Conservation (phyloP, 1,140 invertebrate genomes). For the Drosophila orena region DNA sequence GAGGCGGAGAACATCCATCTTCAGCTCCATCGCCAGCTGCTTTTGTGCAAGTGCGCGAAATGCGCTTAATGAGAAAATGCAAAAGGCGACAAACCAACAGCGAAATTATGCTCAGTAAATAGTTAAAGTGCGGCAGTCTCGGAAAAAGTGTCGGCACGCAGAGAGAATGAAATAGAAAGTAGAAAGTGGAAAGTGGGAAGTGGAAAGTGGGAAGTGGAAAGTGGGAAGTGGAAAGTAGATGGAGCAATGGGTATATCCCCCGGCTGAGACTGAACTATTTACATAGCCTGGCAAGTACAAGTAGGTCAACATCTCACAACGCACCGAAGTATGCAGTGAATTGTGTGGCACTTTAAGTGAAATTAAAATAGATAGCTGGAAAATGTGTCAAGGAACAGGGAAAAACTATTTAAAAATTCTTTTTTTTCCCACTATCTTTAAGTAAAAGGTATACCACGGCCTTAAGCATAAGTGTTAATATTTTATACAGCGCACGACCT, state of each 20-base stretch:
- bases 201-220: background rate
- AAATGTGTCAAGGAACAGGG: conserved; percentile 5
- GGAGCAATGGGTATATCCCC: background rate
- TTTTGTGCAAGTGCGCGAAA: conserved; percentile 63
- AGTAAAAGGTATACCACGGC: no score
- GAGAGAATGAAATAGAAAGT: background rate
- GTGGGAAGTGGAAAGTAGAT: background rate
- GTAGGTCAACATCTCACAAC: conserved; percentile 62
- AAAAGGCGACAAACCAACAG: conserved; percentile 74
- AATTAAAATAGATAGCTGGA: conserved; percentile 57
- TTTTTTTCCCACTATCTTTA: no score
- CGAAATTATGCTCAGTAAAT: conserved; percentile 74
- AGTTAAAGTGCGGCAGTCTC: conserved; percentile 59
- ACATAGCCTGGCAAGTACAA: conserved; percentile 54
- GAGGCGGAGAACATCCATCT: conserved; percentile 61
- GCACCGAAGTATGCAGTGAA: conserved; percentile 74
- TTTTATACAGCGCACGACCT: background rate
- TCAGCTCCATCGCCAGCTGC: conserved; percentile 43
- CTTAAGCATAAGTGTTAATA: background rate
- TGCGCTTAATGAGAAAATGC: conserved; percentile 80
- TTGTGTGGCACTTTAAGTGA: conserved; percentile 61
- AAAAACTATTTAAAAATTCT: background rate
- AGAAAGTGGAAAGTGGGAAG: background rate
- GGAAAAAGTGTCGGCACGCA: conserved; percentile 26
- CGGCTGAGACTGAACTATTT: conserved; percentile 44